Evolutionary conservation across 2,113 vertebrate species (phyloP).

Genomic region (Oreotrochilus melanogaster): DNA sequence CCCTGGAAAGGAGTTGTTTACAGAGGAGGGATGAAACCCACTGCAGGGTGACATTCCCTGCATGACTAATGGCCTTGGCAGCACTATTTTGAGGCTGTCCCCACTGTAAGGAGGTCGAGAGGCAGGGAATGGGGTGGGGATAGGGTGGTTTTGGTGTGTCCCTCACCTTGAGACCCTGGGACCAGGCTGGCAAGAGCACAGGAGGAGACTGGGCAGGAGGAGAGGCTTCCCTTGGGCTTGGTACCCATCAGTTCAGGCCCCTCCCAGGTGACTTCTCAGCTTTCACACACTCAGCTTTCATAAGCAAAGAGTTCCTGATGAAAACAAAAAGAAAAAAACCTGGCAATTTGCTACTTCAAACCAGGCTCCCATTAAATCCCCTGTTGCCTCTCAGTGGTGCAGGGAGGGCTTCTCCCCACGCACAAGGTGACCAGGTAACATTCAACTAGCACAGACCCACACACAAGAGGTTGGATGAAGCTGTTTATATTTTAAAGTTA

Average conservation of each 20-base stretch:
- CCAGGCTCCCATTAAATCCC: neutral
- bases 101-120: rapidly evolving
- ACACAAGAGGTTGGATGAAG: rapidly evolving
- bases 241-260: neutral
- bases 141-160: neutral
- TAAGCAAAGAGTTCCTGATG: neutral
- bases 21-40: neutral
- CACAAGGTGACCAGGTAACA: neutral
- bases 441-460: too few relatives aligned
- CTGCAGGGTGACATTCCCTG: neutral
- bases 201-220: neutral
- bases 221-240: neutral
- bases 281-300: neutral
- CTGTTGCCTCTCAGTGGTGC: neutral
- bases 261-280: neutral
- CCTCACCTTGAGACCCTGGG: neutral
- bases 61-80: neutral
- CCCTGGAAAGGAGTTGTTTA: neutral
- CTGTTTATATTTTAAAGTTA: neutral
- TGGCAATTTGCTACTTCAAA: neutral
- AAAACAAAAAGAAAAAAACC: neutral
- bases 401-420: neutral
- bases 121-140: neutral
- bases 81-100: neutral
- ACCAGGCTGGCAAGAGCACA: rapidly evolving